Percentiles rank a stretch among this genome's conserved stretches.
phyloP scores from a whole-genome alignment of 1,140 invertebrate species.

The Ips typographus region DNA sequence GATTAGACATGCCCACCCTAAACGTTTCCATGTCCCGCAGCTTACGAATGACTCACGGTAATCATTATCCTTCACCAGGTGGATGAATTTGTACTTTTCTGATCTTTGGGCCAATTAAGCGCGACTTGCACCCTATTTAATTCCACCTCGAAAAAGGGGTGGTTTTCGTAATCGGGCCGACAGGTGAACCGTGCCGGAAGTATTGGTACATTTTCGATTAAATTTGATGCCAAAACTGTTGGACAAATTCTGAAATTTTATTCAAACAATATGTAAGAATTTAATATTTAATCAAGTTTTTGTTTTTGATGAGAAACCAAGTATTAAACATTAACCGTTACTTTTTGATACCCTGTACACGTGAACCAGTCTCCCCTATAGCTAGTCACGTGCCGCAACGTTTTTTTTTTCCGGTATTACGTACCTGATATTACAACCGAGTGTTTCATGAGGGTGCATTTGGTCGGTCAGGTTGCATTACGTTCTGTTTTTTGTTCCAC shows the following conservation, averaged over 20 bases:
- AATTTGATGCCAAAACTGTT: neutral
- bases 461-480: conserved; percentile 12
- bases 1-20: conserved; percentile 15
- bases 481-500: no score
- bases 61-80: conserved; percentile 36
- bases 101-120: conserved; percentile 28
- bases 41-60: conserved; percentile 35
- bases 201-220: conserved; percentile 1
- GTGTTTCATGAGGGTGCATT: conserved; percentile 25
- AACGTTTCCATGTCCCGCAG: conserved; percentile 26
- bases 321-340: neutral
- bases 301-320: neutral
- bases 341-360: conserved; percentile 15
- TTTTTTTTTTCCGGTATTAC: conserved; percentile 7
- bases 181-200: conserved; percentile 25
- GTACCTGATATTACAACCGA: conserved; percentile 1
- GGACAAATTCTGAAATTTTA: conserved; percentile 1
- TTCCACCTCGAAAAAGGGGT: conserved; percentile 12
- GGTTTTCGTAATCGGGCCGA: conserved; percentile 22
- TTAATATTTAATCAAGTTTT: neutral
- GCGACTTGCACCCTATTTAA: conserved; percentile 33
- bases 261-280: conserved; percentile 1
- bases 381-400: conserved; percentile 23
- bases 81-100: conserved; percentile 25
- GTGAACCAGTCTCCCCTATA: conserved; percentile 10